Evolutionary conservation across 2,888 invertebrate species (phyloP).

Genomic region (Latrodectus hesperus): DNA sequence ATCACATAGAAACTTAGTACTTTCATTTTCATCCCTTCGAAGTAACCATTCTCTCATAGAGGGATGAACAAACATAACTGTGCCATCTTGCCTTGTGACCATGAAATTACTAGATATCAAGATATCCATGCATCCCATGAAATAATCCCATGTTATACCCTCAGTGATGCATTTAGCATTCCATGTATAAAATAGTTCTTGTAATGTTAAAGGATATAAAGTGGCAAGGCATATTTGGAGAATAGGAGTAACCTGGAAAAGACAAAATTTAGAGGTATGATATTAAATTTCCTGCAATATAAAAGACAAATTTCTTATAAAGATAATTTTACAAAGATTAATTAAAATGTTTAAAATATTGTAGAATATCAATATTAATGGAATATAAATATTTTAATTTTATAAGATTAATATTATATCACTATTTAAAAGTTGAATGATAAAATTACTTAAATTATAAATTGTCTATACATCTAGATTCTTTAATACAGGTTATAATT

Average conservation of each 20-base stretch:
- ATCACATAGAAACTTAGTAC: constrained; percentile 94
- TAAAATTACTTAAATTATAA: too few species aligned
- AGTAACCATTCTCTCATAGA: constrained; percentile 98
- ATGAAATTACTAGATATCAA: constrained; percentile 85
- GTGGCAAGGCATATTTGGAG: constrained; percentile 93
- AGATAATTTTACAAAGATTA: too few species aligned
- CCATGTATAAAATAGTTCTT: constrained; percentile 94
- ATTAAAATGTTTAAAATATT: too few species aligned
- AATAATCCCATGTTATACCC: constrained; percentile 91
- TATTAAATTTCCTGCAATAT: background rate
- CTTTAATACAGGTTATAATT: too few species aligned
- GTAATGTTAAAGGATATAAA: constrained; percentile 89
- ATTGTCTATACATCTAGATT: too few species aligned
- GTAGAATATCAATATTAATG: too few species aligned
- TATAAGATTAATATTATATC: too few species aligned
- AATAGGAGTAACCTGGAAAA: constrained; percentile 82
- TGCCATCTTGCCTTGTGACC: constrained; percentile 91
- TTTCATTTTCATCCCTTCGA: constrained; percentile 81
- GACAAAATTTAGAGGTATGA: background rate
- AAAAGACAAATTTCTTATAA: background rate
- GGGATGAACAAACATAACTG: constrained; percentile 98
- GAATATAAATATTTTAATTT: too few species aligned
- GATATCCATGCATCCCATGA: constrained; percentile 88
- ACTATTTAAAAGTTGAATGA: too few species aligned
- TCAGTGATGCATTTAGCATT: constrained; percentile 88